These are phyloP conservation scores for Furcifer pardalis DNA, from an alignment of 2,797 vertebrate genomes.

Conservation along the genomic window DNA sequence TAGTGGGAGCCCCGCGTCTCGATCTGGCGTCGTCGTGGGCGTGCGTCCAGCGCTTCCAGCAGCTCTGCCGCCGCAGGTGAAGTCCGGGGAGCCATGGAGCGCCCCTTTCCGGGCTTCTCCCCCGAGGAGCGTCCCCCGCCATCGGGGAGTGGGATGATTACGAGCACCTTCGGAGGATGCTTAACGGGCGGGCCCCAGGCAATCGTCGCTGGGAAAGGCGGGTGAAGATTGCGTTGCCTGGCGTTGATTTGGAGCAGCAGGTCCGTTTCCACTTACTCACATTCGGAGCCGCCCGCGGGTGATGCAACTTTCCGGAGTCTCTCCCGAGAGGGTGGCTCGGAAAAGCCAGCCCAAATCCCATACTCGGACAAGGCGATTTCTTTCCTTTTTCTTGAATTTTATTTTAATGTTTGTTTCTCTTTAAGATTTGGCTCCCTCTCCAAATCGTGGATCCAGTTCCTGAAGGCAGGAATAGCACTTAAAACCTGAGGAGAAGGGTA, in stretches of 20 bases:
- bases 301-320: slow-evolving; percentile 70
- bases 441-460: not conserved
- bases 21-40: too few relatives aligned
- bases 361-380: not conserved
- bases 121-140: slow-evolving; percentile 31
- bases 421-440: not conserved
- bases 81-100: slow-evolving; percentile 16
- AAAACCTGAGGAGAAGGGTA: not conserved
- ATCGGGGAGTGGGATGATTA: not conserved
- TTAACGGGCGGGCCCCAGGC: slow-evolving; percentile 52
- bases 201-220: slow-evolving; percentile 52
- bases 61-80: not conserved
- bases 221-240: not conserved
- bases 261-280: slow-evolving; percentile 49
- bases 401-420: not conserved
- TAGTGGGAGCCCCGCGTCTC: not conserved
- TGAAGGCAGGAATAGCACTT: slow-evolving; percentile 37
- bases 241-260: too few relatives aligned
- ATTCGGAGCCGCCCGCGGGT: slow-evolving; percentile 42
- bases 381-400: accelerated
- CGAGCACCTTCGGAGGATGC: slow-evolving; percentile 46
- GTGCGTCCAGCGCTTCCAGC: too few relatives aligned
- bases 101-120: slow-evolving; percentile 28
- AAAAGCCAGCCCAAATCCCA: not conserved
- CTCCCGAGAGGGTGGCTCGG: not conserved